Conservation (phyloP, 1,140 invertebrate species). For the Latrodectus geometricus region DNA sequence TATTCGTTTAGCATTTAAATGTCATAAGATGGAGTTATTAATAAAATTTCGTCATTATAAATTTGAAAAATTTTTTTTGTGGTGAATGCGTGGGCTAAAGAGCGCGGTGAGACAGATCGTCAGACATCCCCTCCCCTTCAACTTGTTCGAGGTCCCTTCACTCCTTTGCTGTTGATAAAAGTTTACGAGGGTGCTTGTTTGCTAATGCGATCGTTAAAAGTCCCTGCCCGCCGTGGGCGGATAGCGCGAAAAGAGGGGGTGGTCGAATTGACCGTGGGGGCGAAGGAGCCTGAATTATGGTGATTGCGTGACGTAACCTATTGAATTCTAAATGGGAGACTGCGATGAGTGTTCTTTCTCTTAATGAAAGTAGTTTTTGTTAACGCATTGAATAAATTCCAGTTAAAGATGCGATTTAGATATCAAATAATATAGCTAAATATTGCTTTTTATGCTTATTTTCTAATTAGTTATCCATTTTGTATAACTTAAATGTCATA, state of each 20-base stretch:
- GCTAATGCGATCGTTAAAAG: conserved; percentile 46
- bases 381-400: too few species aligned
- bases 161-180: neutral
- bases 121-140: neutral
- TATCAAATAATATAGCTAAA: too few species aligned
- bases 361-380: too few species aligned
- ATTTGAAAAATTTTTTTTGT: neutral
- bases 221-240: neutral
- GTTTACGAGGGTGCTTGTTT: conserved; percentile 39
- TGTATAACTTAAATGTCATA: too few species aligned
- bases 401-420: too few species aligned
- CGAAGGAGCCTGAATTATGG: neutral
- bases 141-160: neutral
- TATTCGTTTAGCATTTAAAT: too few species aligned
- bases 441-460: too few species aligned
- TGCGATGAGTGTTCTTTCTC: too few species aligned
- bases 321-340: neutral
- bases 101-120: neutral
- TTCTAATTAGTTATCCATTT: too few species aligned
- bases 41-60: neutral
- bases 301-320: neutral
- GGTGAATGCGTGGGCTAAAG: neutral
- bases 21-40: too few species aligned
- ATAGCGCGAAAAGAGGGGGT: neutral
- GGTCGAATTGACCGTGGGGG: neutral